Evolutionary conservation across 2,113 vertebrate species (phyloP).

Genomic region (Eubucco bourcierii): DNA sequence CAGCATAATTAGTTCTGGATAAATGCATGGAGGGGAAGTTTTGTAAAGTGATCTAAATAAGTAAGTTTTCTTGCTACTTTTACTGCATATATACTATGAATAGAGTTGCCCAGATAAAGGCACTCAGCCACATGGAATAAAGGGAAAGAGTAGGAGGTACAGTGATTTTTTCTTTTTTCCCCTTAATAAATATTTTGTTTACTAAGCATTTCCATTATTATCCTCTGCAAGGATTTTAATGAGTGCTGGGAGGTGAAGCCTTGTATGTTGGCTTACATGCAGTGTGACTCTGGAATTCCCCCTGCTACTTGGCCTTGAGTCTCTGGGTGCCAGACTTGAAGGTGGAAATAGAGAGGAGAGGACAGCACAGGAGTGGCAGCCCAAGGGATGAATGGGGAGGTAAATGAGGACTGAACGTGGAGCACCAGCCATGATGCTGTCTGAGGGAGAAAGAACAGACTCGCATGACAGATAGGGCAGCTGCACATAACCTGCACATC

Average conservation of each 20-base stretch:
- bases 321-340: background rate
- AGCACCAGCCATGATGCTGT: fast-evolving
- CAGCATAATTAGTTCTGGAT: constrained; percentile 25
- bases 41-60: constrained; percentile 12
- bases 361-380: background rate
- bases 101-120: background rate
- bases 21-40: background rate
- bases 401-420: fast-evolving
- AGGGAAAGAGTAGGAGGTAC: background rate
- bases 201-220: background rate
- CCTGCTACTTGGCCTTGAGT: fast-evolving
- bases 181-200: background rate
- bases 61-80: background rate
- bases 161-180: background rate
- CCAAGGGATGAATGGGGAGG: too few species aligned
- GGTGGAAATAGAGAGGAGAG: background rate
- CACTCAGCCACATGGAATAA: background rate
- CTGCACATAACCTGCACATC: fast-evolving
- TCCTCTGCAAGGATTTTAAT: background rate
- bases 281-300: fast-evolving
- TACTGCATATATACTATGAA: background rate
- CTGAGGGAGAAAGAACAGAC: background rate
- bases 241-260: background rate
- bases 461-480: fast-evolving
- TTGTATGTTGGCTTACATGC: background rate